Conservation (phyloP, 2,797 vertebrate species). For the Vespertilio murinus region DNA sequence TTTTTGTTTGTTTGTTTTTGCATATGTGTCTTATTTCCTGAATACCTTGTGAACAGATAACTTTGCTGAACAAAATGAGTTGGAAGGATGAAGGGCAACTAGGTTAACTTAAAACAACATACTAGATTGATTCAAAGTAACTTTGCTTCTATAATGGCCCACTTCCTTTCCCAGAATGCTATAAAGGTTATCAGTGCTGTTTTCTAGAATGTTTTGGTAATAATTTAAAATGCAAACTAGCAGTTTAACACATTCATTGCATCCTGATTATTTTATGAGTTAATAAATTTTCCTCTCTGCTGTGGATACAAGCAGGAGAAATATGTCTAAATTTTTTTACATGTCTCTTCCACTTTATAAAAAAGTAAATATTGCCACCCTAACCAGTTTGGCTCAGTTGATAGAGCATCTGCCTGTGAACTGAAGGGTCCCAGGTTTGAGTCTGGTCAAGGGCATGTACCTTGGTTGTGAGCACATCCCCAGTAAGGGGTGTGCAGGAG, state of each 20-base stretch:
- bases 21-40: slow-evolving; percentile 13
- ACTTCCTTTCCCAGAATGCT: neutral
- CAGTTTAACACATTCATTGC: neutral
- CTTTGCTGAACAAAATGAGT: slow-evolving; percentile 26
- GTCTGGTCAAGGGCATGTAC: too few relatives aligned
- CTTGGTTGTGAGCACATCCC: too few relatives aligned
- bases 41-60: neutral
- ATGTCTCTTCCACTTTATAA: neutral
- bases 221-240: neutral
- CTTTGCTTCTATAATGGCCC: neutral
- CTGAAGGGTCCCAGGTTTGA: too few relatives aligned
- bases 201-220: slow-evolving; percentile 12
- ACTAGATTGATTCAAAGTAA: neutral
- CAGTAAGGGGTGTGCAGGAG: too few relatives aligned
- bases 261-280: slow-evolving; percentile 35
- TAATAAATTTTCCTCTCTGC: neutral
- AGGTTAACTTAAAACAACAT: slow-evolving; percentile 25
- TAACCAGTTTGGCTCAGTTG: too few relatives aligned
- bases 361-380: neutral
- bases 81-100: neutral
- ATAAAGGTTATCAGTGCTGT: neutral
- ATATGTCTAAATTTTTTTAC: neutral
- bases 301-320: neutral
- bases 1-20: neutral
- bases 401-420: too few relatives aligned